Evolutionary conservation across 2,888 invertebrate species (phyloP).

Genomic region (Stomorhina lunata): DNA sequence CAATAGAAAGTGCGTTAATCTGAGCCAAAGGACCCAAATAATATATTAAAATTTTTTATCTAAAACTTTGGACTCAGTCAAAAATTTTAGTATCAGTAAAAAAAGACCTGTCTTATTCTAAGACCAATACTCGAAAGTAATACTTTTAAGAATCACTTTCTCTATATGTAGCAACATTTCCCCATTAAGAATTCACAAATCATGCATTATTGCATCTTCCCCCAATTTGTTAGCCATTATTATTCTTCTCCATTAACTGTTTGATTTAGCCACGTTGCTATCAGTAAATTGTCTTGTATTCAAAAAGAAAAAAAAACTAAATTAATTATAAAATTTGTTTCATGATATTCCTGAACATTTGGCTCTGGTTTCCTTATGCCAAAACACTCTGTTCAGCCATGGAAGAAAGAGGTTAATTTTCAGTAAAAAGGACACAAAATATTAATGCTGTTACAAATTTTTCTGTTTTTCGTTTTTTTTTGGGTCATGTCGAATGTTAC

Average conservation of each 20-base stretch:
- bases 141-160: too few relatives aligned
- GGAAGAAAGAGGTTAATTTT: slow-evolving; percentile 16
- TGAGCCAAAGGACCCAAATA: too few relatives aligned
- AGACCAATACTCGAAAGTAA: too few relatives aligned
- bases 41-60: too few relatives aligned
- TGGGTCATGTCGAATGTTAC: not conserved
- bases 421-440: slow-evolving; percentile 27
- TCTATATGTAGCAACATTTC: too few relatives aligned
- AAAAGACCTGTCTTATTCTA: too few relatives aligned
- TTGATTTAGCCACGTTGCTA: slow-evolving; percentile 54
- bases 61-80: too few relatives aligned
- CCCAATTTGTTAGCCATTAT: slow-evolving; percentile 31
- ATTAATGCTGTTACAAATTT: slow-evolving; percentile 21
- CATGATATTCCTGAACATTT: not conserved
- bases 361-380: not conserved
- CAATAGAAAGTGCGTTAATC: too few relatives aligned
- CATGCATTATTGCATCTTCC: not conserved
- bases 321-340: slow-evolving; percentile 45
- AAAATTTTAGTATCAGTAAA: too few relatives aligned
- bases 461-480: too few relatives aligned
- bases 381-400: too few relatives aligned
- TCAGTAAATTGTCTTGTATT: slow-evolving; percentile 22
- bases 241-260: slow-evolving; percentile 45
- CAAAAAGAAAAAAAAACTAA: slow-evolving; percentile 41
- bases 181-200: not conserved